Base-by-base conservation (phyloP, 2,113 vertebrate genomes). In the Thymallus thymallus region DNA sequence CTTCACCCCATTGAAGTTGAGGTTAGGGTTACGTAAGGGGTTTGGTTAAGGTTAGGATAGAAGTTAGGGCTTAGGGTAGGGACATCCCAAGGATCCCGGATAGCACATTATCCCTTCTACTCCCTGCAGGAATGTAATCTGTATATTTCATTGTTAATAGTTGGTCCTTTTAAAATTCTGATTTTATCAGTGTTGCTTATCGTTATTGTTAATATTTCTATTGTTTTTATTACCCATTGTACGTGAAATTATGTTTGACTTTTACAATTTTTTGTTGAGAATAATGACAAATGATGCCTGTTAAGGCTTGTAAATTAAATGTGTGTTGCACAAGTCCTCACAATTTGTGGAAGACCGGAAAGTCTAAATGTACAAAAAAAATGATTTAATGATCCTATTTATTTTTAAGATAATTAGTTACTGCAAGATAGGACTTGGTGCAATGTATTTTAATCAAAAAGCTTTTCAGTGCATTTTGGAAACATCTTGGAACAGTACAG, bases 361-460 rank as follows among this genome's bases (percentile, higher is more conserved):
- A 72, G 58, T 83, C 72, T 60, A 75, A 89, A 79, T 89, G 86
- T 91, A 86, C 76, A 90, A 88, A 84, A 88, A 84, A 80, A 64
- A 82, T 78, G 30, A 85, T 84, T 84, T 90, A 89, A 93, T 93
- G 91, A 90, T 91, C 86, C 92, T 96, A 95, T 96, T 99, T 98
- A 98, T 98, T 97, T 96, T 82, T 82, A 94, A 74, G 93, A 90
- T 69, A 78, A 92, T 88, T 90, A 77, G 80, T 82, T 77, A 84
- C 80, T 75, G 56, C 78, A 85, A 83, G 84, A 93, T 93, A 94
- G 94, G 93, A 96, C 92, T 95, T 26, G 26, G 26, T 26, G 93
- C 96, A 91, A 93, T 97, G 96, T 98, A 97, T 97, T 98, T 98
- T 98, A 98, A 95, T 97, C 94, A 80, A 95, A 41, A 94, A 94